A percentile compares a stretch with the other conserved stretches of the same genome.
These are phyloP conservation scores for Streptopelia turtur DNA, from an alignment of 2,797 vertebrate genomes.

Conservation along the genomic window DNA sequence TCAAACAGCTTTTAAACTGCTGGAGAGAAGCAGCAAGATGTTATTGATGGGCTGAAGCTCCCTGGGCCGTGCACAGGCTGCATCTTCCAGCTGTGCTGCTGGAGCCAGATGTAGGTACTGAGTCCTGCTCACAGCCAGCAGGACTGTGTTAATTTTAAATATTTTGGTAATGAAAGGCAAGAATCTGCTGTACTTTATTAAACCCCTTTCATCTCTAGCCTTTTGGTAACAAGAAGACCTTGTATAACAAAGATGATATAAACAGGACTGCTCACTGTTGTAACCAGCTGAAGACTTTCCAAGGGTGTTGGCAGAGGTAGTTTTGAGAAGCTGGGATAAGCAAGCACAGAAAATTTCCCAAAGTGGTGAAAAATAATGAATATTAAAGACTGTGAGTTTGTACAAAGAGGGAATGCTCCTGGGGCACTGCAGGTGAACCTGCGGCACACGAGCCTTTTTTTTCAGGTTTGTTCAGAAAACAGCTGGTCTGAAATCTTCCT, in stretches of 20 bases:
- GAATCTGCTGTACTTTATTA: not conserved
- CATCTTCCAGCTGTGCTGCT: not conserved
- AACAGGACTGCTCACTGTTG: not conserved
- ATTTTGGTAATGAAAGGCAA: not conserved
- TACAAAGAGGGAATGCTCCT: not conserved
- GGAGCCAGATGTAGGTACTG: rapidly evolving
- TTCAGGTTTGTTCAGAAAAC: not conserved
- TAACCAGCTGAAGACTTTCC: not conserved
- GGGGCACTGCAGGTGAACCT: rapidly evolving
- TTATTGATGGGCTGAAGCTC: not conserved
- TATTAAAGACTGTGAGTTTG: rapidly evolving
- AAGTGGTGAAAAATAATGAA: not conserved
- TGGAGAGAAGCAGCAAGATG: not conserved
- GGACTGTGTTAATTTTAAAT: not conserved
- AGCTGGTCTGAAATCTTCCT: not conserved
- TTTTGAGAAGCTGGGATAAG: not conserved
- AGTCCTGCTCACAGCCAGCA: not conserved
- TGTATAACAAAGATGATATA: not conserved
- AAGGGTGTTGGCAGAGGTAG: not conserved
- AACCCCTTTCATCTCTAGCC: not conserved
- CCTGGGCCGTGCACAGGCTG: not conserved
- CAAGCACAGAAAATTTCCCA: not conserved
- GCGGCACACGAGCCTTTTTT: not conserved
- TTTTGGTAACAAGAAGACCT: not conserved
- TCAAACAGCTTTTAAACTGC: not conserved